Evolutionary conservation across 2,888 invertebrate species (phyloP).

Genomic region (Cotesia congregata): DNA sequence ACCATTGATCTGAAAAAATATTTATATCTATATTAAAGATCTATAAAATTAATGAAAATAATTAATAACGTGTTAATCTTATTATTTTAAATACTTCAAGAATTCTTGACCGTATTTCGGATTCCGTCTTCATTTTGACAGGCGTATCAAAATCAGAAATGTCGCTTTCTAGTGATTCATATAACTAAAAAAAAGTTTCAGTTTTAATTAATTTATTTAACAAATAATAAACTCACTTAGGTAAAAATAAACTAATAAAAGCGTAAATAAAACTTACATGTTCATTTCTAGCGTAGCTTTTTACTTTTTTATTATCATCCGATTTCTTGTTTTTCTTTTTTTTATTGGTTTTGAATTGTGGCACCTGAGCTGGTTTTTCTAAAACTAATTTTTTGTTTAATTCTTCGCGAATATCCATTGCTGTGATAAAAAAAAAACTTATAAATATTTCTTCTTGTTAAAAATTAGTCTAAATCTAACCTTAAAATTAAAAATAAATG

Average conservation of each 20-base stretch:
- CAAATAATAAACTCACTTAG: neutral
- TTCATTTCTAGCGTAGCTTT: neutral
- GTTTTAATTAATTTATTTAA: neutral
- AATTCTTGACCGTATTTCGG: neutral
- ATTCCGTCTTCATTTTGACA: neutral
- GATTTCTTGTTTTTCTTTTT: no score
- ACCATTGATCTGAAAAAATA: neutral
- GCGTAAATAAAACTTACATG: neutral
- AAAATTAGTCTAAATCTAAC: no score
- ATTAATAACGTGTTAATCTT: no score
- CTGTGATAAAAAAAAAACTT: no score
- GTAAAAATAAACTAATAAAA: neutral
- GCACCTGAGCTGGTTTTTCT: no score
- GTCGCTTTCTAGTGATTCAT: neutral
- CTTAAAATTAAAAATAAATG: no score
- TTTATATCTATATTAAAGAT: neutral
- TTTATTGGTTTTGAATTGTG: no score
- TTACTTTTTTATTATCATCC: no score
- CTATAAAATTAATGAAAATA: no score
- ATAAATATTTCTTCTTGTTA: no score
- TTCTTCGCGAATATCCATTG: no score
- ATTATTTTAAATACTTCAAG: neutral
- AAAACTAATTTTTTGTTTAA: no score
- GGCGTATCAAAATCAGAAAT: neutral
- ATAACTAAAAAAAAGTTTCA: neutral